Conservation (phyloP, 2,113 vertebrate species). For the Phrynocephalus versicolor region DNA sequence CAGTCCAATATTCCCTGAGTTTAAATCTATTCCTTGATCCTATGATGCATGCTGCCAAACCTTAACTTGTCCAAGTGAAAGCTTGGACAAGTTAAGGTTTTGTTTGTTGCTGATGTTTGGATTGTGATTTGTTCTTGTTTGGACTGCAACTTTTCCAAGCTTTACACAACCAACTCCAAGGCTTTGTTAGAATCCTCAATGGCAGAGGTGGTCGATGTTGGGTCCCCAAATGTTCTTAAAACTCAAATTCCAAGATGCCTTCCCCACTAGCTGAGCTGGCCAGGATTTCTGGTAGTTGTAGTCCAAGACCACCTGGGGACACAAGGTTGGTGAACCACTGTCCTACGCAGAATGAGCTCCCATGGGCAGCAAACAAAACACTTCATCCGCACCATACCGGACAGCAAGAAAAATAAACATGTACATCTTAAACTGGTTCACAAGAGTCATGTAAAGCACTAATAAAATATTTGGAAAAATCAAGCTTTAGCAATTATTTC, state of each 20-base stretch:
- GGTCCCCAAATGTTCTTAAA: too few species aligned
- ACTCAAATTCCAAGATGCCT: too few species aligned
- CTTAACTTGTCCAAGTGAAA: neutral
- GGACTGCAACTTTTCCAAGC: neutral
- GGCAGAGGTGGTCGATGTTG: too few species aligned
- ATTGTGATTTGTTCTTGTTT: too few species aligned
- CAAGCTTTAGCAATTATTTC: neutral
- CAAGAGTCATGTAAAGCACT: neutral
- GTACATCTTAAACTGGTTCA: neutral
- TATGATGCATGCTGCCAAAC: neutral
- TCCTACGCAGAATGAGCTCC: neutral
- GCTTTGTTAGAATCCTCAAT: too few species aligned
- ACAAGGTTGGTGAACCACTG: too few species aligned
- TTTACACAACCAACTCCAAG: neutral
- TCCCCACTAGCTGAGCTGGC: too few species aligned
- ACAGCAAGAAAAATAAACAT: neutral
- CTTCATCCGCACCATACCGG: neutral
- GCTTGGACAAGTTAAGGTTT: too few species aligned
- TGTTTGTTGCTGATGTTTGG: too few species aligned
- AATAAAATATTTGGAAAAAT: neutral
- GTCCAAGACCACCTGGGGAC: too few species aligned
- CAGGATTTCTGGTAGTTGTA: too few species aligned
- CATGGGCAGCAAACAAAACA: neutral
- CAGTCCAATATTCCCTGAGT: too few species aligned
- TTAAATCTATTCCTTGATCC: neutral